Percentiles rank a stretch among this genome's conserved stretches.
These are phyloP conservation scores for Oncorhynchus kisutch DNA, from an alignment of 2,113 vertebrate genomes.

Conservation along the genomic window DNA sequence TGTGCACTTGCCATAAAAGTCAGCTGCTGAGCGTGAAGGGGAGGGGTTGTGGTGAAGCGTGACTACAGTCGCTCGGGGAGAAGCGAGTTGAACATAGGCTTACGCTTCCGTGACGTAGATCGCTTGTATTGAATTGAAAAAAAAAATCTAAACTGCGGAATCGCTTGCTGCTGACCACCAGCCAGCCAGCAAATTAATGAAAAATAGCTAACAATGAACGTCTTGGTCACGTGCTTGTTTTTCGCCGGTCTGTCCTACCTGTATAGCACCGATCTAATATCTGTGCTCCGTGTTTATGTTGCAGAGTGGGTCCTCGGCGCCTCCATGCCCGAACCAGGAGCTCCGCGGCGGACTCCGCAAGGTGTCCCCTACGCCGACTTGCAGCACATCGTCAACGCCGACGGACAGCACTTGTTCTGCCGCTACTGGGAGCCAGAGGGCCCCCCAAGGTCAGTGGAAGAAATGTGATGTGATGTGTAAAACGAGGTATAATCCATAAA, in stretches of 20 bases:
- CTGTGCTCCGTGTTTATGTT: constrained; percentile 57
- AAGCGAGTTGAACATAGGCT: constrained; percentile 1
- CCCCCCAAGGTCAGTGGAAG: constrained; percentile 83
- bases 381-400: constrained; percentile 86
- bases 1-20: neutral
- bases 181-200: constrained; percentile 8
- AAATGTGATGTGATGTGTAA: neutral
- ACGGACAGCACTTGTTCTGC: constrained; percentile 92
- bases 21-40: neutral
- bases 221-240: constrained; percentile 57
- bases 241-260: constrained; percentile 61
- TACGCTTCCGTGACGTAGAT: constrained; percentile 36
- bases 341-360: constrained; percentile 81
- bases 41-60: neutral
- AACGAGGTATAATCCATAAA: neutral
- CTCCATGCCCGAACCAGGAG: constrained; percentile 85
- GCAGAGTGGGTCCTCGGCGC: constrained; percentile 49
- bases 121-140: constrained; percentile 17
- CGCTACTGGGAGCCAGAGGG: constrained; percentile 87
- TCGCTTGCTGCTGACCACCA: neutral
- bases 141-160: constrained; percentile 5
- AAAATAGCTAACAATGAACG: constrained; percentile 24
- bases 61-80: neutral
- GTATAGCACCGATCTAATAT: constrained; percentile 58
- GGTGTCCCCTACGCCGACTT: constrained; percentile 82